Percentiles rank a stretch among this genome's conserved stretches.
Conservation (phyloP, 1,140 invertebrate genomes). For the Helicoverpa zea region DNA sequence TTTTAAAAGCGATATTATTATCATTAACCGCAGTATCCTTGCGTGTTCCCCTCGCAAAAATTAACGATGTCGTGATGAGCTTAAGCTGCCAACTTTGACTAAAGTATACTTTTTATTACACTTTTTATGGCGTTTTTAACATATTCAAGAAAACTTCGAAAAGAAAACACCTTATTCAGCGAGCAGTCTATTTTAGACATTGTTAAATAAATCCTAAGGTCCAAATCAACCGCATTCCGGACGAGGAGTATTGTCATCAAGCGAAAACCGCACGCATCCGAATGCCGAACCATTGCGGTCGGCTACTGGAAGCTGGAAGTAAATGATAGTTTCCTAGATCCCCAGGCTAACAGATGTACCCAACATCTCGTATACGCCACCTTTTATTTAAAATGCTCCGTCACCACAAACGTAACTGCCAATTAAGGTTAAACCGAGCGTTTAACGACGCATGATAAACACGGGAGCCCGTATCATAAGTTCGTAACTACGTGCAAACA, state of each 20-base stretch:
- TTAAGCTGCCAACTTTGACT: background rate
- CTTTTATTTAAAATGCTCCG: background rate
- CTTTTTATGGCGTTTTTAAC: background rate
- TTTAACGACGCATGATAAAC: constrained; percentile 21
- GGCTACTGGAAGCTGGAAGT: background rate
- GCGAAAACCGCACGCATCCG: background rate
- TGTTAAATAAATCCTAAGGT: background rate
- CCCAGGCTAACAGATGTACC: background rate
- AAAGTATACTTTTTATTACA: constrained; percentile 11
- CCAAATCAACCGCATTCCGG: background rate
- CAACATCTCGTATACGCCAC: background rate
- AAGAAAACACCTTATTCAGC: background rate
- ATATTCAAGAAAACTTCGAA: background rate
- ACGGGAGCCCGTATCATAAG: constrained; percentile 32
- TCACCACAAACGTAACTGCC: constrained; percentile 2
- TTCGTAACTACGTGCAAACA: constrained; percentile 29
- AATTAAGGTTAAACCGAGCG: background rate
- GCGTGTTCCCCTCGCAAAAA: constrained; percentile 1
- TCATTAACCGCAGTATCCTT: background rate
- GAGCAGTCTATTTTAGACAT: background rate
- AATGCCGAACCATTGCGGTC: background rate
- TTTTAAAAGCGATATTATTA: background rate
- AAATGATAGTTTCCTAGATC: background rate
- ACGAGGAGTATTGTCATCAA: background rate
- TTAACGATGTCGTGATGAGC: background rate